These are phyloP conservation scores for Strix occidentalis DNA, from an alignment of 2,797 vertebrate species.

Conservation along the genomic window DNA sequence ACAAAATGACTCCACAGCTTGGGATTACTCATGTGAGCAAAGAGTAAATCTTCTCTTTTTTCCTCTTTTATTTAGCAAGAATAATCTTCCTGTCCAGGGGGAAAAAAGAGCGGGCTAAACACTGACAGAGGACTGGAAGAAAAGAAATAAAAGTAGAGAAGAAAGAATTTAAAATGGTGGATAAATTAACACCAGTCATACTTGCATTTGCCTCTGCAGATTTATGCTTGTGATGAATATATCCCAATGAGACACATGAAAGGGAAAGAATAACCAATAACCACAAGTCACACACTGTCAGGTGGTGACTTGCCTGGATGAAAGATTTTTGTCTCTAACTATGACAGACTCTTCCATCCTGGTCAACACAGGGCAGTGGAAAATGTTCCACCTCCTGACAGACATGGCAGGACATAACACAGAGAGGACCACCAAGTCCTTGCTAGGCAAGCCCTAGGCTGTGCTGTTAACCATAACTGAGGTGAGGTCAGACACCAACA, in stretches of 20 bases:
- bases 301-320: not conserved
- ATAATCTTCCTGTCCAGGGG: not conserved
- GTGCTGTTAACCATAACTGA: not conserved
- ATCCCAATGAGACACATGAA: not conserved
- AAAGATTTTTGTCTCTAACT: not conserved
- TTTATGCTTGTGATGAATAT: not conserved
- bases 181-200: not conserved
- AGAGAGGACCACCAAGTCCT: not conserved
- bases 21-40: not conserved
- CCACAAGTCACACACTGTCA: not conserved
- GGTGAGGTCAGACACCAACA: not conserved
- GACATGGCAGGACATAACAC: not conserved
- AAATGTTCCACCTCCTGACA: not conserved
- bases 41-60: not conserved
- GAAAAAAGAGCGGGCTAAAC: not conserved
- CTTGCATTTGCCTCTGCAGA: not conserved
- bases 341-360: not conserved
- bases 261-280: constrained; percentile 17
- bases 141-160: not conserved
- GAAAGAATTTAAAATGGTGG: not conserved
- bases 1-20: not conserved
- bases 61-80: not conserved
- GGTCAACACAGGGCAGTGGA: not conserved
- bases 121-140: not conserved
- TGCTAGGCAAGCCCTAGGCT: not conserved